Percentiles rank a stretch among this genome's conserved stretches.
Evolutionary conservation across 2,888 invertebrate species (phyloP).

Genomic region (Lycophotia porphyrea): DNA sequence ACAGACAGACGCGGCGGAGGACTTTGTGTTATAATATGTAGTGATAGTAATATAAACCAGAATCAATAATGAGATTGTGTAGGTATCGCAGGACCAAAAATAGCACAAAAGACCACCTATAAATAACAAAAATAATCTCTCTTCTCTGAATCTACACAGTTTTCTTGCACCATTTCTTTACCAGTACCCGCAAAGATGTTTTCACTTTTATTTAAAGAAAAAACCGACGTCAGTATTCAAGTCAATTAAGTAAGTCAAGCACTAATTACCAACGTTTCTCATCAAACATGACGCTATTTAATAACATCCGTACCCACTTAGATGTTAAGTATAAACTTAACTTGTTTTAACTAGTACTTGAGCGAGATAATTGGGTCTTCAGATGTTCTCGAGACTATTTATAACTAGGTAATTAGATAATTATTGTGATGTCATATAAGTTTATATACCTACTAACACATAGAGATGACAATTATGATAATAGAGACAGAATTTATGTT

Average conservation of each 20-base stretch:
- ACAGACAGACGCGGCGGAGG: no score
- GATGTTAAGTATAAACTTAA: constrained; percentile 21
- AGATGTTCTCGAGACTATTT: constrained; percentile 1
- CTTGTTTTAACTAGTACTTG: constrained; percentile 19
- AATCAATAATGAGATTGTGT: no score
- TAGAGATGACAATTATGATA: constrained; percentile 22
- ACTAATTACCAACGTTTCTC: constrained; percentile 42
- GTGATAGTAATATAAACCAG: no score
- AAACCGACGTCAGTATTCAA: not conserved
- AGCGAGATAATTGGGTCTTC: constrained; percentile 33
- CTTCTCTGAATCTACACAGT: not conserved
- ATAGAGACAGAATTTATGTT: not conserved
- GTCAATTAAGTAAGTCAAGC: constrained; percentile 44
- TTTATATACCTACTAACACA: constrained; percentile 29
- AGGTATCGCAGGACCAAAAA: no score
- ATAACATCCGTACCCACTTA: constrained; percentile 51
- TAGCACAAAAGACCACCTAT: no score
- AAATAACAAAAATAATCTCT: not conserved
- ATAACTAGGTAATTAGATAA: constrained; percentile 31
- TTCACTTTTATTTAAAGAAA: constrained; percentile 29
- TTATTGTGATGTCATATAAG: not conserved
- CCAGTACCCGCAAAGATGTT: constrained; percentile 7
- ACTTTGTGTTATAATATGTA: no score
- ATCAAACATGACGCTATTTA: constrained; percentile 34
- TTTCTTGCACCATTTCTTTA: not conserved